Evolutionary conservation across 2,888 invertebrate genomes (phyloP), one percentile per base, ranked within the genome.

Genomic region (Acanthococcus lagerstroemiae): DNA sequence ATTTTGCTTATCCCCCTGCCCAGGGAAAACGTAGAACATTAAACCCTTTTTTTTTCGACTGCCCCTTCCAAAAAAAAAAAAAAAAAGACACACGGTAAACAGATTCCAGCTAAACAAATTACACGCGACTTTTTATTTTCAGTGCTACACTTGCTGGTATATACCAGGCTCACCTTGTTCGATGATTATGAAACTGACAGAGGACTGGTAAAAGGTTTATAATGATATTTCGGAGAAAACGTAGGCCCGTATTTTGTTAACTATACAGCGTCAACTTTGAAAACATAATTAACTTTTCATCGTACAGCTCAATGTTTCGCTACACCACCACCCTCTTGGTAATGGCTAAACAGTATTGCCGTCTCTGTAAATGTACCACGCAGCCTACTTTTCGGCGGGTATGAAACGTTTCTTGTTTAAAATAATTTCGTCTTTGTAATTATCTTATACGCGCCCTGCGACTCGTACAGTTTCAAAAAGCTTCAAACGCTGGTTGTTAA

Each of bases 211-310:
- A 60, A 60, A 60, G 45, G 60, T 60, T 60, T 48, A 60, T 60
- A 60, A 60, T 60, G 46, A 60, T 60, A 60, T 60, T 60, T 60
- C 48, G 46, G 46, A 45, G 26, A 24, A 60, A 60, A 60, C 48
- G 48, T 45, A 45, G 46, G 60, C 60, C 25, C 19, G 46, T 48
- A 60, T 46, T 60, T 60, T 60, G 60, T 60, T 60, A 60, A 60
- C 60, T 60, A 48, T 30, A 60, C 19, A 60, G 48, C n/a, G n/a
- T n/a, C 60, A 25, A 60, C 60, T 60, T 60, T 60, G 60, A 60
- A 46, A 60, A 60, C 60, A 48, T 60, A 60, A 60, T 60, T 60
- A 60, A 60, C 60, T 60, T 60, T 60, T 60, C 60, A 60, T 60
- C 60, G 60, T 60, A 60, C 44, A 60, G 60, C 60, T 60, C 48